Percentiles rank a stretch among this genome's conserved stretches.
Evolutionary conservation across 2,797 vertebrate genomes (phyloP).

Genomic region (Falco rusticolus): DNA sequence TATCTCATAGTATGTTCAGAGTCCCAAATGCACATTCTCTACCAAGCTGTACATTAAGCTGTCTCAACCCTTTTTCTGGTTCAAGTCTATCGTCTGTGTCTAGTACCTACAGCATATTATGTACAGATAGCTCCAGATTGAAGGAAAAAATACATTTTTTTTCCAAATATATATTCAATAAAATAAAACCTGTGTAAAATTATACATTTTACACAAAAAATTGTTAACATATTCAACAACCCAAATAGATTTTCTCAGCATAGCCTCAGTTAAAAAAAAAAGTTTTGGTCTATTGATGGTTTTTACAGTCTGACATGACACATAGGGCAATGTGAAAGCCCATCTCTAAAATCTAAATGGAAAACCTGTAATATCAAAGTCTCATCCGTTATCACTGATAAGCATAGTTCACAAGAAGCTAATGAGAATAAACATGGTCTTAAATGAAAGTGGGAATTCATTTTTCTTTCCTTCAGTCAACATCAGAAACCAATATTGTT

Average conservation of each 20-base stretch:
- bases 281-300: accelerated
- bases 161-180: neutral
- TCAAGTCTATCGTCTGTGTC: neutral
- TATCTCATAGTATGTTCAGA: neutral
- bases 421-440: neutral
- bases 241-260: neutral
- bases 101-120: neutral
- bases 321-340: neutral
- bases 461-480: neutral
- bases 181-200: neutral
- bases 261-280: neutral
- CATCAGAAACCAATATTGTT: neutral
- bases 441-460: accelerated
- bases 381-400: neutral
- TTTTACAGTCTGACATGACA: neutral
- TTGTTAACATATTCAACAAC: neutral
- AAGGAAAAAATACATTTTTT: neutral
- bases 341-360: neutral
- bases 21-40: neutral
- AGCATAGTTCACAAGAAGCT: neutral
- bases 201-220: neutral
- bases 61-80: neutral
- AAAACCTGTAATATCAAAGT: neutral
- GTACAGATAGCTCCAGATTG: neutral
- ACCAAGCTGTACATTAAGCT: neutral